Evolutionary conservation across 2,888 invertebrate genomes (phyloP).

Genomic region (Xestia rhomboidea): DNA sequence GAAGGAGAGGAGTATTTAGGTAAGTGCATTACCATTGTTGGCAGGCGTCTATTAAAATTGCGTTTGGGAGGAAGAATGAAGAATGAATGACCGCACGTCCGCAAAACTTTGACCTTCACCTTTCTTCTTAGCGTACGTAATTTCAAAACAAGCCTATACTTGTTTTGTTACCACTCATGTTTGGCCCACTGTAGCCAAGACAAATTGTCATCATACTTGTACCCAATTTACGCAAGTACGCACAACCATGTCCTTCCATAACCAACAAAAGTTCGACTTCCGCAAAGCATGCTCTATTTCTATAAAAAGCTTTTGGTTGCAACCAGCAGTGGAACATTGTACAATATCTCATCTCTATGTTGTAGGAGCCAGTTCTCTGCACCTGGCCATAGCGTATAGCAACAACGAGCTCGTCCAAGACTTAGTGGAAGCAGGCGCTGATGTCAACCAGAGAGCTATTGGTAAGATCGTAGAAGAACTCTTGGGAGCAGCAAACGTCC

Average conservation of each 20-base stretch:
- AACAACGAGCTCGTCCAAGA: constrained; percentile 98
- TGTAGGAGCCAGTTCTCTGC: constrained; percentile 96
- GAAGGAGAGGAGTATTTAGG: constrained; percentile 99
- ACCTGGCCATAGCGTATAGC: constrained; percentile 98
- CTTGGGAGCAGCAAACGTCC: neutral
- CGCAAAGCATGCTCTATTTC: neutral
- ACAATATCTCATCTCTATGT: neutral
- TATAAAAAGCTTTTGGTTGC: neutral
- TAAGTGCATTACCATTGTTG: constrained; percentile 71
- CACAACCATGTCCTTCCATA: neutral
- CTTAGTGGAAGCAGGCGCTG: constrained; percentile 97
- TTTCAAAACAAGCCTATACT: neutral
- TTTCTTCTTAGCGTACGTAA: too few relatives aligned
- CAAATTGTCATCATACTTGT: neutral
- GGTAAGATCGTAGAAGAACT: too few relatives aligned
- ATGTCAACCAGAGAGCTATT: constrained; percentile 97
- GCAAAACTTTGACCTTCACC: too few relatives aligned
- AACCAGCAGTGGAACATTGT: neutral
- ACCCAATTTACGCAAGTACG: neutral
- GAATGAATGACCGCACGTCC: neutral
- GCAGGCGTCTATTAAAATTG: neutral
- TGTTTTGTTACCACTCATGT: neutral
- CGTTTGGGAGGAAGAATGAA: neutral
- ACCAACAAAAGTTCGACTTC: neutral
- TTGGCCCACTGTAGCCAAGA: neutral